Evolutionary conservation across 1,140 invertebrate genomes (phyloP).

Genomic region (Euwallacea similis): DNA sequence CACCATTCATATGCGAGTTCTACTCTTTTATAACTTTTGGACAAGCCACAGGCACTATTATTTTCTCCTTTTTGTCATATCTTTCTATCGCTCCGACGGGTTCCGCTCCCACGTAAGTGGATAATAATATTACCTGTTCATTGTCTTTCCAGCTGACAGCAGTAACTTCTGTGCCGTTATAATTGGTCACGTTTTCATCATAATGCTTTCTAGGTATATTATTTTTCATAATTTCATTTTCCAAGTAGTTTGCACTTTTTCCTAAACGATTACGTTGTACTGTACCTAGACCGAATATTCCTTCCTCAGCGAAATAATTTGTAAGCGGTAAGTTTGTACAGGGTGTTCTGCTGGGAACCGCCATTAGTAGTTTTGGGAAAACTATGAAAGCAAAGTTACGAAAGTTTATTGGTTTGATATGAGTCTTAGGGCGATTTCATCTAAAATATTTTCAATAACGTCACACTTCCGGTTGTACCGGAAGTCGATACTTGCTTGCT

Average conservation of each 20-base stretch:
- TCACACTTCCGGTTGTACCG: too few species aligned
- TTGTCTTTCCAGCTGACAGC: constrained; percentile 42
- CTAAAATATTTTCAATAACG: too few species aligned
- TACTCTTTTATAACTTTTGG: background rate
- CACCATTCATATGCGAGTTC: too few species aligned
- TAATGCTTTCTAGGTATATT: constrained; percentile 1
- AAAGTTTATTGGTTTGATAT: too few species aligned
- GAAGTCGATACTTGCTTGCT: too few species aligned
- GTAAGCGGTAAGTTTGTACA: too few species aligned
- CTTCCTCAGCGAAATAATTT: too few species aligned
- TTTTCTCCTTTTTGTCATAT: constrained; percentile 39
- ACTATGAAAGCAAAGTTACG: too few species aligned
- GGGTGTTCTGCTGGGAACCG: too few species aligned
- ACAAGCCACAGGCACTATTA: background rate
- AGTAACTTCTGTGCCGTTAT: constrained; percentile 39
- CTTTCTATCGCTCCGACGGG: constrained; percentile 38
- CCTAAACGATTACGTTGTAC: background rate
- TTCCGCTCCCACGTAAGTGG: constrained; percentile 41
- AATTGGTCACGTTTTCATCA: constrained; percentile 39
- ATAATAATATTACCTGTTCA: constrained; percentile 40
- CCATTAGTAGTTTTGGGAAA: too few species aligned
- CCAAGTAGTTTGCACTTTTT: background rate
- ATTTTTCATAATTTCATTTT: background rate
- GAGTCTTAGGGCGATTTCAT: too few species aligned
- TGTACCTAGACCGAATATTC: too few species aligned